Evolutionary conservation across 2,797 vertebrate genomes (phyloP).

Genomic region (Gymnocypris eckloni): DNA sequence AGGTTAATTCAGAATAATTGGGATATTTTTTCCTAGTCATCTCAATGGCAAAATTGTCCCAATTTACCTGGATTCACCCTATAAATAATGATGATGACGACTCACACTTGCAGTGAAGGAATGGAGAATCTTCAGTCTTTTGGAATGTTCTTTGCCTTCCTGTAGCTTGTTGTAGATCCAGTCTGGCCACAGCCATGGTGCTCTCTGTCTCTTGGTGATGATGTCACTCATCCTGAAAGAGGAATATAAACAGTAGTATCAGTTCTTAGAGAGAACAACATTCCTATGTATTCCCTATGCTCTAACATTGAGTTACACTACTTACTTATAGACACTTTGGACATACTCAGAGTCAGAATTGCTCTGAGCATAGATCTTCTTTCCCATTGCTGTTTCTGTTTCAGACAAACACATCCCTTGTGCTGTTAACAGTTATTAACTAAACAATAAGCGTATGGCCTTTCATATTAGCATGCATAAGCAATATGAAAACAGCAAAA

Average conservation of each 20-base stretch:
- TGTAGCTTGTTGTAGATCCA: slow-evolving; percentile 69
- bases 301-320: neutral
- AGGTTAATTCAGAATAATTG: neutral
- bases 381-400: slow-evolving; percentile 88
- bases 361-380: slow-evolving; percentile 79
- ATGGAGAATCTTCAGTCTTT: slow-evolving; percentile 78
- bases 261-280: neutral
- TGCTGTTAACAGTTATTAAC: neutral
- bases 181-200: slow-evolving; percentile 85
- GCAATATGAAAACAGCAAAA: neutral
- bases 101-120: slow-evolving; percentile 79
- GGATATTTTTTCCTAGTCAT: neutral
- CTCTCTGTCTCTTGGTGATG: slow-evolving; percentile 76
- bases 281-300: neutral
- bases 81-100: neutral
- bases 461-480: neutral
- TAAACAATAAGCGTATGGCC: neutral
- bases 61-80: neutral
- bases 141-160: slow-evolving; percentile 79
- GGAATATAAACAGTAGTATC: neutral
- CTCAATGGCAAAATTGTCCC: neutral
- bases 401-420: slow-evolving; percentile 11
- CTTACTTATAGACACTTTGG: slow-evolving; percentile 82
- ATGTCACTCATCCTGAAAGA: slow-evolving; percentile 81
- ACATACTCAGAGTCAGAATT: slow-evolving; percentile 84